Evolutionary conservation across 2,888 invertebrate species (phyloP).

Genomic region (Cerastis leucographa): DNA sequence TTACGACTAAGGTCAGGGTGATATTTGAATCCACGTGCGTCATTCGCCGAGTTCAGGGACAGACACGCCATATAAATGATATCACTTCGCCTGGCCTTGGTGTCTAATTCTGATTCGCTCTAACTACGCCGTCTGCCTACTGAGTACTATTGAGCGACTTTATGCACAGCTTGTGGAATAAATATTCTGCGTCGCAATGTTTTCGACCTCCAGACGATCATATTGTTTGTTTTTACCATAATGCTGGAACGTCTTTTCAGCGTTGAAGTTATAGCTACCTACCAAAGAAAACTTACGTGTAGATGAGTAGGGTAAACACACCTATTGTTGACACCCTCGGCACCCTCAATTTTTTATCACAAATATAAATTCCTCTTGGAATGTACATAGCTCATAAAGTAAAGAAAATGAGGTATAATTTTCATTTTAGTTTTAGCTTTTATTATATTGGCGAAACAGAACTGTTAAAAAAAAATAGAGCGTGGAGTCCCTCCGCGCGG

Average conservation of each 20-base stretch:
- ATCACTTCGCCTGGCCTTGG: conserved; percentile 87
- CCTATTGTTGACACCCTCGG: not conserved
- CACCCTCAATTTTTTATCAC: not conserved
- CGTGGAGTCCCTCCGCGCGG: no score
- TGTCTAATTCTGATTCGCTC: conserved; percentile 88
- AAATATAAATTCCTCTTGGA: not conserved
- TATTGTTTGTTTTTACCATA: conserved; percentile 45
- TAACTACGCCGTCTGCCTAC: conserved; percentile 87
- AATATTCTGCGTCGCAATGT: conserved; percentile 65
- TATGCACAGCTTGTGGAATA: conserved; percentile 64
- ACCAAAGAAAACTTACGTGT: conserved; percentile 2
- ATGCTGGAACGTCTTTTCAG: conserved; percentile 12
- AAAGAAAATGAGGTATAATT: no score
- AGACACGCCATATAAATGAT: conserved; percentile 87
- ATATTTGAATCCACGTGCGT: conserved; percentile 88
- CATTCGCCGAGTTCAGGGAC: conserved; percentile 89
- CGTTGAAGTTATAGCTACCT: conserved; percentile 9
- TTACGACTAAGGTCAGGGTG: conserved; percentile 86
- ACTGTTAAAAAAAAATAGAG: no score
- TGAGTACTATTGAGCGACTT: conserved; percentile 74
- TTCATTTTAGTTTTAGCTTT: no score
- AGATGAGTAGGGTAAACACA: not conserved
- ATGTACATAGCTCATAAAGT: no score
- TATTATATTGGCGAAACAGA: no score
- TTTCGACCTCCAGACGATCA: conserved; percentile 42